Base-by-base conservation (phyloP, 1,140 invertebrate genomes). In the Drosophila chauvacae region DNA sequence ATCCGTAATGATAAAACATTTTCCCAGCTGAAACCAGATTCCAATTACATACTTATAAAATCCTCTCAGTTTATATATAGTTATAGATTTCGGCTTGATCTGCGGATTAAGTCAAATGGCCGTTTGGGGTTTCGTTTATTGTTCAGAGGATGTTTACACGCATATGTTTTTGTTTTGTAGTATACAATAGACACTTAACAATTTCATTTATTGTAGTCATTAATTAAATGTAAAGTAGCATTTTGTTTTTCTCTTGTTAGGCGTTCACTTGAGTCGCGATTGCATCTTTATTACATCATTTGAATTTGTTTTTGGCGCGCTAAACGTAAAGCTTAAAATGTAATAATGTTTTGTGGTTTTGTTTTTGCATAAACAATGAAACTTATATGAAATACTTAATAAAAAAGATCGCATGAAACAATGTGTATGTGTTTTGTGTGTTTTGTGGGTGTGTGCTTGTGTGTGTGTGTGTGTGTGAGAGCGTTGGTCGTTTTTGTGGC, bases 361-460 rank as follows among this genome's bases (percentile, higher is more conserved):
- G 42, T 78, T 78, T 70, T 83, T 63, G 57, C 64, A 28, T 85
- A 85, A 85, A 85, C 81, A 85, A 81, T 82, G 60, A 79, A 79
- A 81, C 83, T 81, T 88, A 88, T 77, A 90, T 77, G 84, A 88
- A 90, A 90, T 87, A 83, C 83, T 86, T 86, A 87, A 88, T 71
- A 78, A 74, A 85, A 85, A 90, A 88, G 83, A 88, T 88, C 84
- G 84, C 77, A 78, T 88, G 84, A 87, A 88, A 87, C 80, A 87
- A 80, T 85, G 48, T 84, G 44, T 85, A 42, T 76, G 35, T 75
- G 39, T 75, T 42, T 16, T 68, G 58, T 76, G 35, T 75, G 39
- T 75, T 42, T 16, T 68, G 58, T 69, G 47, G 77, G 76, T 71
- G 35, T 83, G 69, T 23, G 18, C 61, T 58, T 80, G 42, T 81